A percentile compares a stretch with the other conserved stretches of the same genome.
Conservation (phyloP, 2,888 invertebrate species). For the Philaethria dido region DNA sequence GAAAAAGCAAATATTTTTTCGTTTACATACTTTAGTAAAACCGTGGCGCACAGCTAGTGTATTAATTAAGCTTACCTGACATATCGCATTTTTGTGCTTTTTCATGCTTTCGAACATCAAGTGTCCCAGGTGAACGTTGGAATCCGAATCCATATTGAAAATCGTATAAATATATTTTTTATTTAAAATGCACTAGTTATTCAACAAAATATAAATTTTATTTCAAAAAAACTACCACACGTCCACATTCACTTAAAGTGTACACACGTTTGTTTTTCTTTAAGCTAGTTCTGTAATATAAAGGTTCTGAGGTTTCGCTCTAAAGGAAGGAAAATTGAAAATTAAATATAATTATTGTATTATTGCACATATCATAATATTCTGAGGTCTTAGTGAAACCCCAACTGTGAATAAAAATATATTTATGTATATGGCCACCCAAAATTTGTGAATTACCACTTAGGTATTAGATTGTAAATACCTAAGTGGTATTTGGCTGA, state of each 20-base stretch:
- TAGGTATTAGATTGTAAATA: too few species aligned
- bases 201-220: not conserved
- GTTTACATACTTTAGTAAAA: too few species aligned
- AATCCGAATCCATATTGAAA: conserved; percentile 22
- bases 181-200: not conserved
- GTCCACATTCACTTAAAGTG: not conserved
- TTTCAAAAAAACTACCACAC: not conserved
- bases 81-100: conserved; percentile 37
- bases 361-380: not conserved
- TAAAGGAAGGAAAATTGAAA: conserved; percentile 12
- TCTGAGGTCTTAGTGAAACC: not conserved
- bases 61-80: conserved; percentile 39
- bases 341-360: conserved; percentile 6
- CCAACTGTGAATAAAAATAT: not conserved
- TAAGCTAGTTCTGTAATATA: not conserved
- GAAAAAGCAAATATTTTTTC: too few species aligned
- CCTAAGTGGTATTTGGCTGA: too few species aligned
- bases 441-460: too few species aligned
- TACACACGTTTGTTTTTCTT: not conserved
- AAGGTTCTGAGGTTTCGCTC: not conserved
- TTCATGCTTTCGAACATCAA: conserved; percentile 53
- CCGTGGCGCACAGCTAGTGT: too few species aligned
- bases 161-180: not conserved
- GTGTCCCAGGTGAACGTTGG: conserved; percentile 55
- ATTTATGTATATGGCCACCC: not conserved